These are phyloP conservation scores for Lithophane semibrunnea DNA, from an alignment of 2,888 invertebrate species.

Conservation along the genomic window DNA sequence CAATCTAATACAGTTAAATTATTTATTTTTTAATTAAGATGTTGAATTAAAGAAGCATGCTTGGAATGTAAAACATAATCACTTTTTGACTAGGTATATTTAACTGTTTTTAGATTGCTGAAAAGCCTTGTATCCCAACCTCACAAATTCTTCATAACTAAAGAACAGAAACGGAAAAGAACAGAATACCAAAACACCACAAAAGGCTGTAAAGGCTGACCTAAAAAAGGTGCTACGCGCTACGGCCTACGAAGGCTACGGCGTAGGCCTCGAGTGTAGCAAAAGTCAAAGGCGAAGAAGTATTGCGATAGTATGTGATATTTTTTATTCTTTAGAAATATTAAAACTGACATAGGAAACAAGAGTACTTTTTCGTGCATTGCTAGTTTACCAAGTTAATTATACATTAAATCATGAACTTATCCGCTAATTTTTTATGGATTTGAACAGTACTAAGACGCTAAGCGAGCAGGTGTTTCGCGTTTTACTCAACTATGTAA, in stretches of 20 bases:
- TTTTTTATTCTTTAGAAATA: background rate
- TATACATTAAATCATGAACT: background rate
- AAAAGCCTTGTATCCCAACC: background rate
- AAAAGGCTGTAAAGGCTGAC: background rate
- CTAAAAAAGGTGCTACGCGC: slow-evolving; percentile 30
- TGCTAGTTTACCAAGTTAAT: slow-evolving; percentile 4
- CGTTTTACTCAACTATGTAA: background rate
- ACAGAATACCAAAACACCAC: background rate
- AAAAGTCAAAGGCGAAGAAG: background rate
- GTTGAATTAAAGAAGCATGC: background rate
- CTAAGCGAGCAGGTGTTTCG: background rate
- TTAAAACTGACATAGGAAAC: background rate
- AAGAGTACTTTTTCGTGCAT: background rate
- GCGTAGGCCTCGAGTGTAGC: slow-evolving; percentile 27
- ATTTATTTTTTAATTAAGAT: too few species aligned
- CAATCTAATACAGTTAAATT: too few species aligned
- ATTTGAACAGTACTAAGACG: background rate
- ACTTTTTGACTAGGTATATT: too few species aligned
- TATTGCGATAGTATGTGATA: background rate
- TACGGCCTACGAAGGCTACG: slow-evolving; percentile 42
- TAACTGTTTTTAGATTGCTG: background rate
- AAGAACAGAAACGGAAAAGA: background rate
- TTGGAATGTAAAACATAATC: background rate
- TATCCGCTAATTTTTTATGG: background rate
- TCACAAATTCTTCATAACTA: too few species aligned